A percentile compares a stretch with the other conserved stretches of the same genome.
phyloP scores from a whole-genome alignment of 2,797 vertebrate genomes.

The Saxicola maurus region DNA sequence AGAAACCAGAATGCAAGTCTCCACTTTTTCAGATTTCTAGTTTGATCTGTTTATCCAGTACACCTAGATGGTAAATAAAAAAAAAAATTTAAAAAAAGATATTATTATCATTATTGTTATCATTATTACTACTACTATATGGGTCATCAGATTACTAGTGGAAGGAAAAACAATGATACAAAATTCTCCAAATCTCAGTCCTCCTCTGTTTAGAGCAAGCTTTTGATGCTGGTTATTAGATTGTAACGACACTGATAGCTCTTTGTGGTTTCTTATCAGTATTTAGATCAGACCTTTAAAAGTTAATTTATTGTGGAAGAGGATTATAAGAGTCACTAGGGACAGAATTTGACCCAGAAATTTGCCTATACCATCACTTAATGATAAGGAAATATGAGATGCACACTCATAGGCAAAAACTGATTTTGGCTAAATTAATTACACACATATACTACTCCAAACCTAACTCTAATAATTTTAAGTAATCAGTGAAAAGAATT shows the following conservation, averaged over 20 bases:
- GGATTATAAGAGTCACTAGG: background rate
- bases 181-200: background rate
- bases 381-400: background rate
- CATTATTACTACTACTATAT: accelerated
- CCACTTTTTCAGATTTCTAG: background rate
- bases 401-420: background rate
- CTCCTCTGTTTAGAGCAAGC: background rate
- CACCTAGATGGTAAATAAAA: background rate
- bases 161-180: background rate
- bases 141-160: background rate
- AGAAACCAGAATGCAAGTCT: background rate
- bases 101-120: no score
- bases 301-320: background rate
- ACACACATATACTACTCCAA: background rate
- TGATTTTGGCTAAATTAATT: background rate
- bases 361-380: background rate
- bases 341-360: background rate
- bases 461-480: background rate
- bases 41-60: background rate
- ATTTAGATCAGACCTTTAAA: background rate
- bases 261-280: background rate
- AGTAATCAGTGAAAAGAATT: background rate
- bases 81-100: background rate
- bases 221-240: background rate
- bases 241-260: background rate